phyloP scores from a whole-genome alignment of 2,888 invertebrate species.

The Orthonychiurus folsomi region DNA sequence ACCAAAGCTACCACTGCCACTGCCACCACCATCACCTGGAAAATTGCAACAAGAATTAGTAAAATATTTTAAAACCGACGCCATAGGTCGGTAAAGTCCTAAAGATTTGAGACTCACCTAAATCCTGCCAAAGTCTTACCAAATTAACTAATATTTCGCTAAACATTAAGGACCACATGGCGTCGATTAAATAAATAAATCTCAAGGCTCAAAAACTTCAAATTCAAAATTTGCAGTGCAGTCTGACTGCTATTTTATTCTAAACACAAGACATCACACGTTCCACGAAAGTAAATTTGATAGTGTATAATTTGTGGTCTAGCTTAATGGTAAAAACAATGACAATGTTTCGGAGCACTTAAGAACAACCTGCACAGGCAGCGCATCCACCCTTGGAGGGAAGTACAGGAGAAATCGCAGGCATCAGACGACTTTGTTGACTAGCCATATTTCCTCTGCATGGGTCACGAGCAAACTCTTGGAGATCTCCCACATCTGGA shows the following conservation, averaged over 20 bases:
- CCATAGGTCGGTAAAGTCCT: conserved; percentile 26
- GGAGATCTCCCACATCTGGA: conserved; percentile 27
- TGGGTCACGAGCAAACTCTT: conserved; percentile 28
- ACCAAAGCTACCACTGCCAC: conserved; percentile 5
- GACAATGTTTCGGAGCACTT: too few species aligned
- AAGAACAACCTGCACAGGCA: conserved; percentile 8
- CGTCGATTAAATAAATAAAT: too few species aligned
- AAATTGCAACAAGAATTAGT: conserved; percentile 12
- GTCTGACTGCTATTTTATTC: too few species aligned
- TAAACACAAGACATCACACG: neutral
- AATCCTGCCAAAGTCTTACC: too few species aligned
- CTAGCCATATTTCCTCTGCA: neutral
- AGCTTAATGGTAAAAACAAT: too few species aligned
- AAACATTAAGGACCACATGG: too few species aligned
- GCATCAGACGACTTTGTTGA: conserved; percentile 6
- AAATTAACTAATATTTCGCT: too few species aligned
- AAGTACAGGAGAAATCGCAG: neutral
- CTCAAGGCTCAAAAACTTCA: too few species aligned
- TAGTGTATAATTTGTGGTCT: too few species aligned
- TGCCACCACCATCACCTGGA: conserved; percentile 5
- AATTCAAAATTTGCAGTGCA: too few species aligned
- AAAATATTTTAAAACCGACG: conserved; percentile 20
- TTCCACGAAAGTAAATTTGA: too few species aligned
- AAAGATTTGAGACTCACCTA: too few species aligned
- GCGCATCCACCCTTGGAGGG: neutral